Conservation (phyloP, 2,888 invertebrate genomes). For the Sphinx pinastri region DNA sequence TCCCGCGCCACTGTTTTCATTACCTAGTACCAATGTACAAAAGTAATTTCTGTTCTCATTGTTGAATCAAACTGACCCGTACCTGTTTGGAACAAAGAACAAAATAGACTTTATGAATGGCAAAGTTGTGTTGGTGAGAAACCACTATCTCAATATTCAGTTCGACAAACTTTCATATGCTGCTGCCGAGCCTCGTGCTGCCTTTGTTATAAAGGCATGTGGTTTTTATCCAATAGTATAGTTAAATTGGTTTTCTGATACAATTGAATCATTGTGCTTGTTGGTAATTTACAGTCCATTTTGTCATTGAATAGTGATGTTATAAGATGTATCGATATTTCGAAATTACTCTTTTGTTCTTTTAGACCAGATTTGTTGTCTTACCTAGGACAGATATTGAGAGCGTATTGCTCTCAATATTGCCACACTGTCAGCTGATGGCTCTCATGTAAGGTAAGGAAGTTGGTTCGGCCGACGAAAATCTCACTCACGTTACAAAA, state of each 20-base stretch:
- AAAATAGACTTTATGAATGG: slow-evolving; percentile 31
- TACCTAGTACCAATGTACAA: slow-evolving; percentile 31
- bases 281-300: slow-evolving; percentile 21
- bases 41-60: slow-evolving; percentile 30
- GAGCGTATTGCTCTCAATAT: too few relatives aligned
- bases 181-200: slow-evolving; percentile 21
- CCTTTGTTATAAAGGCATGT: slow-evolving; percentile 33
- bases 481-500: too few relatives aligned
- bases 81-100: background rate
- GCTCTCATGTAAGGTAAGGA: too few relatives aligned
- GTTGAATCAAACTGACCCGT: slow-evolving; percentile 27
- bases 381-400: too few relatives aligned
- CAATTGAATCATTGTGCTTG: slow-evolving; percentile 37
- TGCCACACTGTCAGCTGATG: too few relatives aligned
- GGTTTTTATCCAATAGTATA: slow-evolving; percentile 27
- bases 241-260: slow-evolving; percentile 40
- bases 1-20: slow-evolving; percentile 66
- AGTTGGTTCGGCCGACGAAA: too few relatives aligned
- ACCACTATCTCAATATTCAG: slow-evolving; percentile 37
- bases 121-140: slow-evolving; percentile 27
- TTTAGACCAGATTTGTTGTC: background rate
- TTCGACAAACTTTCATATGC: slow-evolving; percentile 42
- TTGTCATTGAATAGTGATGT: slow-evolving; percentile 31
- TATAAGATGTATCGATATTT: background rate
- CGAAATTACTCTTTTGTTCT: slow-evolving; percentile 1